Evolutionary conservation across 2,888 invertebrate species (phyloP), one percentile per base, ranked within the genome.

Genomic region (Orthosia gracilis): DNA sequence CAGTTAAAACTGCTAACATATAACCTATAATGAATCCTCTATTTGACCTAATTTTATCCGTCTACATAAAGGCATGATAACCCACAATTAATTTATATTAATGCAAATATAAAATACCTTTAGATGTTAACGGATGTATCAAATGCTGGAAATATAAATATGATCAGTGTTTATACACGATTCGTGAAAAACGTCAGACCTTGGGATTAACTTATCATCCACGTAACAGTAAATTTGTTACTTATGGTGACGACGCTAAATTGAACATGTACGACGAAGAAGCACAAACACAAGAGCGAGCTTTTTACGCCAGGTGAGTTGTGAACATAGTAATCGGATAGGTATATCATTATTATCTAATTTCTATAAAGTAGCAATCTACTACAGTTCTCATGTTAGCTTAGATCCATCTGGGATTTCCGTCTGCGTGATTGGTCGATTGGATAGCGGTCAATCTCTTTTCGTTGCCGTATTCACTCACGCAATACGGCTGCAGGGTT

Each of bases 91-190:
- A 26, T 50, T 31, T 68, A 31, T 71, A 47, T 45, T 62, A 50
- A 78, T 70, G 4, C 21, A 31, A 59, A 54, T 49, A n/a, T 54
- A 17, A 55, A 64, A 58, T 69, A 47, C 78, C 85, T 92, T 64
- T 87, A 97, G 98, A 98, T 95, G 97, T 97, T 5, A 97, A 97
- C 86, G 98, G 98, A 54, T 97, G 96, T 86, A 97, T 98, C 12
- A 98, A 97, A 93, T 97, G 97, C 86, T 98, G 97, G 97, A 97
- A 97, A 91, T 97, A 97, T 89, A 97, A 97, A 87, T 97, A 97
- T 83, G 96, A 96, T 47, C 97, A 97, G 85, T 97, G 97, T 87
- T 88, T 97, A 54, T 97, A 97, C 82, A 97, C 97, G 1, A 97
- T 98, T 85, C 94, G 97, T 79, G 98, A 98, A 88, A 97, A 97